A percentile compares a stretch with the other conserved stretches of the same genome.
Conservation (phyloP, 2,888 invertebrate genomes). For the Agonopterix heracliana region DNA sequence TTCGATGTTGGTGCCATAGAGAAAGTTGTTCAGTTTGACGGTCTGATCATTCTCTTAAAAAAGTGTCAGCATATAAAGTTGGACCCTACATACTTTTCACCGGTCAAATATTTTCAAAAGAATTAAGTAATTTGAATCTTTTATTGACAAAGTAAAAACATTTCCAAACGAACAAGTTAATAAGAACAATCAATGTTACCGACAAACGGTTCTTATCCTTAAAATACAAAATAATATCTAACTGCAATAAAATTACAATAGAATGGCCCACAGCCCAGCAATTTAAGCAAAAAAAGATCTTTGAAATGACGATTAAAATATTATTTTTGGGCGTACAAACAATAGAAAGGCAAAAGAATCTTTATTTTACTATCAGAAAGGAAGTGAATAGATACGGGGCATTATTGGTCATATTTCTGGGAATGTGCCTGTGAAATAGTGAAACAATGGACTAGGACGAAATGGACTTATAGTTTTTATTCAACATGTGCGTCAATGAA, state of each 20-base stretch:
- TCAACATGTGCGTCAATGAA: slow-evolving; percentile 32
- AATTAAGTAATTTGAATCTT: not conserved
- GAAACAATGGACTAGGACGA: slow-evolving; percentile 46
- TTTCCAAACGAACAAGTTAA: not conserved
- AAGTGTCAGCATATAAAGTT: too few relatives aligned
- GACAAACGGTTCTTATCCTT: not conserved
- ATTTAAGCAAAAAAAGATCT: slow-evolving; percentile 38
- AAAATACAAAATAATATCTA: slow-evolving; percentile 30
- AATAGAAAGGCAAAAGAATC: slow-evolving; percentile 46
- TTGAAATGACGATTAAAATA: slow-evolving; percentile 64
- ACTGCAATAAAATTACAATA: slow-evolving; percentile 55
- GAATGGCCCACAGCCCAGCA: slow-evolving; percentile 23
- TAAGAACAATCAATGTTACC: not conserved
- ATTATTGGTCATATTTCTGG: slow-evolving; percentile 50
- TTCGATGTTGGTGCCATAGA: too few relatives aligned
- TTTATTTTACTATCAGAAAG: slow-evolving; percentile 61
- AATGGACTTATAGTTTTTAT: slow-evolving; percentile 38
- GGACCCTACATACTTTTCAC: not conserved
- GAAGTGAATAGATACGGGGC: slow-evolving; percentile 65
- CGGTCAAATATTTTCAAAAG: too few relatives aligned
- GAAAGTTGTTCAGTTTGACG: too few relatives aligned
- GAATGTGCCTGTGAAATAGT: slow-evolving; percentile 41
- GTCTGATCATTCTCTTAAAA: too few relatives aligned
- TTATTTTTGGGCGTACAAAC: slow-evolving; percentile 59
- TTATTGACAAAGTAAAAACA: not conserved